A percentile compares a stretch with the other conserved stretches of the same genome.
phyloP scores from a whole-genome alignment of 1,140 invertebrate species.

The Drosophila dunni region DNA sequence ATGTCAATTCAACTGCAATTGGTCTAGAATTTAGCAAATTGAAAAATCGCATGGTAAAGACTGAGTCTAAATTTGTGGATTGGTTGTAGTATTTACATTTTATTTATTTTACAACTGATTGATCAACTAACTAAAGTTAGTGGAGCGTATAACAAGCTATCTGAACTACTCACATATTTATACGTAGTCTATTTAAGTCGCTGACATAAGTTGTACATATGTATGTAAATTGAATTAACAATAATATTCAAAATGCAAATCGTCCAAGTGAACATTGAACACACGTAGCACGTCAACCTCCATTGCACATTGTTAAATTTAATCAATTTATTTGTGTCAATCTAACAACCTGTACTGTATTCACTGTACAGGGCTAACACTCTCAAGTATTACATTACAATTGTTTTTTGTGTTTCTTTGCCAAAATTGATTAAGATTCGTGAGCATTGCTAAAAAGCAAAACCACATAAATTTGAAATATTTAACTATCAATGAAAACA shows the following conservation, averaged over 20 bases:
- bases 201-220: conserved; percentile 24
- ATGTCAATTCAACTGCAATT: conserved; percentile 34
- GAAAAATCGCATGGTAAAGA: conserved; percentile 28
- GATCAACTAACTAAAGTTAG: conserved; percentile 1
- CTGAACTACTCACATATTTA: conserved; percentile 3
- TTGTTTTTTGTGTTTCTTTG: conserved; percentile 8
- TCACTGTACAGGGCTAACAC: conserved; percentile 11
- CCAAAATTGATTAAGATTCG: conserved; percentile 11
- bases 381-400: conserved; percentile 35
- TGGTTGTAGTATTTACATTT: conserved; percentile 14
- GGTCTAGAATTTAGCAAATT: conserved; percentile 28
- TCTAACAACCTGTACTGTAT: conserved; percentile 6
- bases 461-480: conserved; percentile 1
- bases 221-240: conserved; percentile 6
- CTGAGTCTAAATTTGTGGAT: conserved; percentile 44
- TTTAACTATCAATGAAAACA: not conserved
- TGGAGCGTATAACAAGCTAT: conserved; percentile 16
- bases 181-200: conserved; percentile 3
- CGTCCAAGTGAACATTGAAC: conserved; percentile 29
- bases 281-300: conserved; percentile 16
- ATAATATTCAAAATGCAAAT: conserved; percentile 25
- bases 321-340: conserved; percentile 20
- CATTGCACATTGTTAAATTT: conserved; percentile 35
- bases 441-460: conserved; percentile 7
- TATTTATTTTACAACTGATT: conserved; percentile 1